Percentiles rank a stretch among this genome's conserved stretches.
phyloP scores from a whole-genome alignment of 2,888 invertebrate species.

The Acrobasis consociella region DNA sequence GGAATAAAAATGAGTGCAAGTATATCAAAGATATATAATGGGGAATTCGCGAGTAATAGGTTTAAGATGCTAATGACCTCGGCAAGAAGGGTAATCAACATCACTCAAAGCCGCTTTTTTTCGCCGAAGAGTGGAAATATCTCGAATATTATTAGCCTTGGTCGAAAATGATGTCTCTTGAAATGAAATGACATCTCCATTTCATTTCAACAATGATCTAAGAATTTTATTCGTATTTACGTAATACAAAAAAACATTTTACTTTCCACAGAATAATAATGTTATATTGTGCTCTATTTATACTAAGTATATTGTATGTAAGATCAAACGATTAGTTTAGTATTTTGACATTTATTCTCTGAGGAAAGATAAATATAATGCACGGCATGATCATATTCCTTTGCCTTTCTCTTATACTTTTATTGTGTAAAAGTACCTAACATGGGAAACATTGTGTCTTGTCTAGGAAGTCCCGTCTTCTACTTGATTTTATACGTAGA shows the following conservation, averaged over 20 bases:
- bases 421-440: too few species aligned
- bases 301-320: too few species aligned
- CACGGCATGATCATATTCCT: too few species aligned
- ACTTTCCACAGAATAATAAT: too few species aligned
- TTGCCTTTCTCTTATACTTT: too few species aligned
- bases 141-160: constrained; percentile 33
- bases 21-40: constrained; percentile 20
- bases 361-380: too few species aligned
- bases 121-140: constrained; percentile 34
- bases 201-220: constrained; percentile 27
- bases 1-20: constrained; percentile 12
- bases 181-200: constrained; percentile 34
- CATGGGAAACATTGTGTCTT: too few species aligned
- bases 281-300: too few species aligned
- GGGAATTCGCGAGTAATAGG: constrained; percentile 29
- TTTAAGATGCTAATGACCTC: constrained; percentile 34
- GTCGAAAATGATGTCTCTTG: constrained; percentile 31
- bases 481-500: too few species aligned
- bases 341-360: too few species aligned
- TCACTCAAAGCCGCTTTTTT: constrained; percentile 35
- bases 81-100: constrained; percentile 35
- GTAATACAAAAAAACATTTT: neutral
- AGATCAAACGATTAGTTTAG: too few species aligned
- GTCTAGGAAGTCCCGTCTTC: too few species aligned
- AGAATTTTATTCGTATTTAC: constrained; percentile 14